Evolutionary conservation across 2,888 invertebrate species (phyloP).

Genomic region (Parascotia fuliginaria): DNA sequence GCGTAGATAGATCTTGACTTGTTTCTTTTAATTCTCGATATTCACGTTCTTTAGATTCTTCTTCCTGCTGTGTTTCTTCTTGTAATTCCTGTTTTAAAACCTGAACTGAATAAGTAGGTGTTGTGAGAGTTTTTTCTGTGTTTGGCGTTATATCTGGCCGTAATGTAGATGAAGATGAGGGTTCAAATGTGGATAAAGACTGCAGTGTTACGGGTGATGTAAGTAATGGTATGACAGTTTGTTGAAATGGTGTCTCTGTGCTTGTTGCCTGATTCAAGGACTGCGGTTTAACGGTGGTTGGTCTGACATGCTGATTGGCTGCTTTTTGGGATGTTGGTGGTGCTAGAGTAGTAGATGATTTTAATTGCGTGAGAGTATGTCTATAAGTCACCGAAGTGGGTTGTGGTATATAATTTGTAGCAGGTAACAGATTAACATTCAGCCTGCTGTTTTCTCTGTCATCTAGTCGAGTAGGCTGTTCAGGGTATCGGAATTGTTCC

Average conservation of each 20-base stretch:
- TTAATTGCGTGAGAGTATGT: slow-evolving; percentile 13
- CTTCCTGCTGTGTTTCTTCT: not conserved
- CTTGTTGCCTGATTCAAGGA: slow-evolving; percentile 2
- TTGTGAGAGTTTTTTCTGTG: not conserved
- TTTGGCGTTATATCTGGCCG: not conserved
- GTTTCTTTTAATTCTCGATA: not conserved
- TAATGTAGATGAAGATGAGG: slow-evolving; percentile 4
- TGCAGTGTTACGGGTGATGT: slow-evolving; percentile 1
- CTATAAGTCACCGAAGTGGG: slow-evolving; percentile 16
- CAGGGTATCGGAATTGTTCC: no score
- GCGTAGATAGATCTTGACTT: slow-evolving; percentile 2
- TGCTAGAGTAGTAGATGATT: slow-evolving; percentile 10
- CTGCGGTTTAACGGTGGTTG: slow-evolving; percentile 32
- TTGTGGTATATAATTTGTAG: not conserved
- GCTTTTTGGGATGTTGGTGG: slow-evolving; percentile 15
- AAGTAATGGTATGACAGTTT: not conserved
- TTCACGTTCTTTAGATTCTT: not conserved
- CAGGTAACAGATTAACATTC: no score
- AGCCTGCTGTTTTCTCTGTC: no score
- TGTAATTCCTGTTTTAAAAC: slow-evolving; percentile 7
- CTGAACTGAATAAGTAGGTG: not conserved
- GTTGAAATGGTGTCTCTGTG: not conserved
- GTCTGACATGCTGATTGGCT: slow-evolving; percentile 26
- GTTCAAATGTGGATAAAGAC: slow-evolving; percentile 3
- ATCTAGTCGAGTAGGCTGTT: no score